phyloP scores from a whole-genome alignment of 2,113 vertebrate species.

The Microcebus murinus region DNA sequence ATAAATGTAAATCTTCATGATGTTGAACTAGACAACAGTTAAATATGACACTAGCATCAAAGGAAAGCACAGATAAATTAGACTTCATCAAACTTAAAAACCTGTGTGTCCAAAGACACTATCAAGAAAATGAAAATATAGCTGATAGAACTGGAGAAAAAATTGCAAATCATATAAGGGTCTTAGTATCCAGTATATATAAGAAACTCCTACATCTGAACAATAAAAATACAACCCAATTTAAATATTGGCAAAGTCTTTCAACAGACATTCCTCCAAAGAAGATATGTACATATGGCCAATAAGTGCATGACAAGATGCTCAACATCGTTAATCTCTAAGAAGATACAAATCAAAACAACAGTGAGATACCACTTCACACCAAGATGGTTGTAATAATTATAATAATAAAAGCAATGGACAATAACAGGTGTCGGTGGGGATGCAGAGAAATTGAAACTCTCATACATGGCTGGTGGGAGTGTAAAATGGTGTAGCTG shows the following conservation, averaged over 20 bases:
- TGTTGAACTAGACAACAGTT: neutral
- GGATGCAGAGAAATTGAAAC: neutral
- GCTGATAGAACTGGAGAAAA: neutral
- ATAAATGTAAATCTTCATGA: neutral
- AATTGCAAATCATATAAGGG: neutral
- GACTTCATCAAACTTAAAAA: neutral
- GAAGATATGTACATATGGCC: neutral
- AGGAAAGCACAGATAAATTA: neutral
- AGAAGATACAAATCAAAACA: neutral
- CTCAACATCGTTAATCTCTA: neutral
- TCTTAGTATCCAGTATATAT: neutral
- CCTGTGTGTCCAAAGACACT: neutral
- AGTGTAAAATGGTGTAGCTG: neutral
- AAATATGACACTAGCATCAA: neutral
- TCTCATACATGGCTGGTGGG: neutral
- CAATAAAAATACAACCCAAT: neutral
- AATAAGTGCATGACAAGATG: neutral
- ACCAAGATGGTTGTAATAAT: neutral
- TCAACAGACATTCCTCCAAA: neutral
- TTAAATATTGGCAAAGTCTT: neutral
- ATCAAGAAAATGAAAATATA: neutral
- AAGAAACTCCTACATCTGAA: neutral
- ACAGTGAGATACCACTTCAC: neutral
- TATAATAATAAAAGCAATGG: neutral
- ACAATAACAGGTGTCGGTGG: neutral